These are phyloP conservation scores for Aldabrachelys gigantea DNA, from an alignment of 2,113 vertebrate species.

Conservation along the genomic window DNA sequence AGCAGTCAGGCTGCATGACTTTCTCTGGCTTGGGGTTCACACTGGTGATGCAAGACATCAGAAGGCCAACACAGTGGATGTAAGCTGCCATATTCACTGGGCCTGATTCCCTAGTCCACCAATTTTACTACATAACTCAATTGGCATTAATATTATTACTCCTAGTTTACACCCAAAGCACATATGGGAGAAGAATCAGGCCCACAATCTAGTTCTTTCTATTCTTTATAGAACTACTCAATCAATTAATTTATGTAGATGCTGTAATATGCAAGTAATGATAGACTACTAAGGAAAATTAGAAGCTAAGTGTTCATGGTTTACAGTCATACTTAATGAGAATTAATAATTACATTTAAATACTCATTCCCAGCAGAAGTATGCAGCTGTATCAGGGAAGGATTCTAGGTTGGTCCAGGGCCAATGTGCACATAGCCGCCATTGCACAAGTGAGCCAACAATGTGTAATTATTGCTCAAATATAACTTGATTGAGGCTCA, in stretches of 20 bases:
- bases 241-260: neutral
- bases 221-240: neutral
- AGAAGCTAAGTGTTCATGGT: conserved; percentile 5
- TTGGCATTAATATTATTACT: neutral
- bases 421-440: conserved; percentile 9
- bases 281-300: conserved; percentile 29
- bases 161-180: neutral
- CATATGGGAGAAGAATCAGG: neutral
- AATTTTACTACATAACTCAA: neutral
- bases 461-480: conserved; percentile 53
- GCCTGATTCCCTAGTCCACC: neutral
- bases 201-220: neutral
- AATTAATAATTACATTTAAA: conserved; percentile 63
- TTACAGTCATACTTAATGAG: conserved; percentile 54
- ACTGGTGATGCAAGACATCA: neutral
- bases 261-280: conserved; percentile 31
- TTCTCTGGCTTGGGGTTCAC: neutral
- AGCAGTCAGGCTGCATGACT: neutral
- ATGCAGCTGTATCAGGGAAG: conserved; percentile 9
- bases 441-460: conserved; percentile 32
- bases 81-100: neutral
- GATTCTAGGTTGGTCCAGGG: neutral
- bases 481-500: conserved; percentile 58
- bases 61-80: neutral
- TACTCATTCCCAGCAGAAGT: neutral